Evolutionary conservation across 2,113 vertebrate genomes (phyloP).

Genomic region (Oncorhynchus keta): DNA sequence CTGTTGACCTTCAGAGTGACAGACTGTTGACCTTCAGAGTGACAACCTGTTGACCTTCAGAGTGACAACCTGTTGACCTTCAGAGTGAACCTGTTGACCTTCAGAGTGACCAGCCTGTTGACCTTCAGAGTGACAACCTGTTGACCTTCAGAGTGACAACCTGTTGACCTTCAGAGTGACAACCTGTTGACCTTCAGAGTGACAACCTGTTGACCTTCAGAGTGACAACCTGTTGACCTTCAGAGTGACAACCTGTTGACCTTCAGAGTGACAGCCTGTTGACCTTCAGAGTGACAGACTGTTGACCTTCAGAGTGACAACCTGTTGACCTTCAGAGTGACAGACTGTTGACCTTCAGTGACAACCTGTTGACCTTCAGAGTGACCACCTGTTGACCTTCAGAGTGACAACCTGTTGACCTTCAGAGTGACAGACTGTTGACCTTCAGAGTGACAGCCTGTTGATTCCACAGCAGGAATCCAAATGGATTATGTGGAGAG

Average conservation of each 20-base stretch:
- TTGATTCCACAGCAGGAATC: constrained; percentile 41
- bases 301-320: constrained; percentile 10
- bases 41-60: no score
- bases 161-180: no score
- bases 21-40: no score
- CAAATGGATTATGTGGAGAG: background rate
- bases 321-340: no score
- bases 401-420: constrained; percentile 29
- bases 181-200: no score
- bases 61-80: no score
- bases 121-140: constrained; percentile 48
- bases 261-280: constrained; percentile 31
- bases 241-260: constrained; percentile 25
- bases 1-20: no score
- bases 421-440: constrained; percentile 33
- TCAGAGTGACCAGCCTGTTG: constrained; percentile 29
- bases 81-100: constrained; percentile 32
- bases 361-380: no score
- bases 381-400: no score
- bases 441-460: constrained; percentile 48
- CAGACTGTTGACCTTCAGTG: no score
- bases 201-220: no score
- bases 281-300: constrained; percentile 49
- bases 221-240: no score
- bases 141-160: background rate